Percentiles rank a stretch among this genome's conserved stretches.
phyloP scores from a whole-genome alignment of 2,888 invertebrate species.

The Sphecodes monilicornis region DNA sequence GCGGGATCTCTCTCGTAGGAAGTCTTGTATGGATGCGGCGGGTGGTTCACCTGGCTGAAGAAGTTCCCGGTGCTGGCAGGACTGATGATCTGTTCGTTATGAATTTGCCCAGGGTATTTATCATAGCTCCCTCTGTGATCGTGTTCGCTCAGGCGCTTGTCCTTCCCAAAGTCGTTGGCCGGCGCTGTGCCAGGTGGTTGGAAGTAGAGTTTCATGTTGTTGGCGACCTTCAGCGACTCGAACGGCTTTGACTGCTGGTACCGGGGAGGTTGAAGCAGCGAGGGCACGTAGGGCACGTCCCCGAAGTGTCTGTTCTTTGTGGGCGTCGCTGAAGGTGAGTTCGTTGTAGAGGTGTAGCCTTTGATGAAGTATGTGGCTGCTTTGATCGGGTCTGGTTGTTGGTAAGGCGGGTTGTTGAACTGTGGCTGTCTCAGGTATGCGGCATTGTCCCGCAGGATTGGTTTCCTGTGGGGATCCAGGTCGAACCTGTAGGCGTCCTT shows the following conservation, averaged over 20 bases:
- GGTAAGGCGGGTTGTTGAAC: slow-evolving; percentile 66
- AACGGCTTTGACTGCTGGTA: slow-evolving; percentile 73
- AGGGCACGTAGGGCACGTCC: slow-evolving; percentile 53
- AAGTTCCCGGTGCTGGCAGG: slow-evolving; percentile 69
- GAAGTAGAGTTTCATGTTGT: slow-evolving; percentile 72
- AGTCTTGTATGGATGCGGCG: slow-evolving; percentile 74
- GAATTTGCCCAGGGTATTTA: slow-evolving; percentile 66
- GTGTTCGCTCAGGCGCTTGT: slow-evolving; percentile 58
- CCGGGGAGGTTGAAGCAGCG: slow-evolving; percentile 67
- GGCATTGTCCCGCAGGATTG: slow-evolving; percentile 74
- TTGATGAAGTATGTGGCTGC: slow-evolving; percentile 76
- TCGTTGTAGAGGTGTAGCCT: slow-evolving; percentile 60
- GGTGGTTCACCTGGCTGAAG: slow-evolving; percentile 78
- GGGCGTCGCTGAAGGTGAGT: slow-evolving; percentile 52
- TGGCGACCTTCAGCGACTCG: slow-evolving; percentile 74
- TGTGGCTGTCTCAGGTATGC: slow-evolving; percentile 75
- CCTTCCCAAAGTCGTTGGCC: slow-evolving; percentile 61
- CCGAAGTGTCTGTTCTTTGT: slow-evolving; percentile 71
- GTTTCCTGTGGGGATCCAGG: slow-evolving; percentile 76
- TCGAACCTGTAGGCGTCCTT: slow-evolving; percentile 80
- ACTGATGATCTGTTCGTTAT: slow-evolving; percentile 57
- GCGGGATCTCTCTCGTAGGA: slow-evolving; percentile 78
- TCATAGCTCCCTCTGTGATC: slow-evolving; percentile 65
- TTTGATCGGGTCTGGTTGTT: slow-evolving; percentile 63
- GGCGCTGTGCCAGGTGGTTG: slow-evolving; percentile 69